Base-by-base conservation (phyloP, 2,888 invertebrate species). In the Caenorhabditis angaria region DNA sequence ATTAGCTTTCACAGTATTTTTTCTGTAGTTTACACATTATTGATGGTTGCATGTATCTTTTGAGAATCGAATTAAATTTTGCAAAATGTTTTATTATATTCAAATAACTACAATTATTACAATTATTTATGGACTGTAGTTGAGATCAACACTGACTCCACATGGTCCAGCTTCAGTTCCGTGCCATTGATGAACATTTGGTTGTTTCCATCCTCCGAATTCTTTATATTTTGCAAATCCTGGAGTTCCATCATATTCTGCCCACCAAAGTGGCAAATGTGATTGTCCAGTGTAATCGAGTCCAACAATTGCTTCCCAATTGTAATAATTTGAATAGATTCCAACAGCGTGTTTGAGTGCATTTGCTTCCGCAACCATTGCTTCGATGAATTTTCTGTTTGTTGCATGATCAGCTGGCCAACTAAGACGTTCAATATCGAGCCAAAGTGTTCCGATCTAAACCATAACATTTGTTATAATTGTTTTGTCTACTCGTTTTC, bases 231-330 rank as follows among this genome's bases (percentile, higher is more conserved):
- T 41, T 60, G 25, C 51, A 24, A 47, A 59, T 41, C 48, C 70
- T 48, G 59, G 53, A 10, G 57, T 35, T 54, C 78, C 75, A 55
- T 76, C 68, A 69, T 79, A 79, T 63, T 68, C 69, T 4, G 79
- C 79, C 78, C 73, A 78, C 80, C 80, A 80, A 47, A 80, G 72
- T 25, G 71, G 77, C 29, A 66, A 58, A 29, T 68, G 47, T 18
- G 63, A 51, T 50, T 60, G 63, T 12, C 58, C 69, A 27, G 57
- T 67, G 72, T 75, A 80, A 65, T 70, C 65, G 24, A 70, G 60
- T 29, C 80, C 80, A 32, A 80, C 80, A 60, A 80, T 80, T n/a
- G 57, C 62, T 47, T 64, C 68, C 80, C 80, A 80, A 55, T 80
- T 80, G 70, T 80, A 63, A 64, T 66, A 57, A 62, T 78, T 80